Evolutionary conservation across 2,113 vertebrate species (phyloP), one percentile per base, ranked within the genome.

Genomic region (Platycercus adscitus): DNA sequence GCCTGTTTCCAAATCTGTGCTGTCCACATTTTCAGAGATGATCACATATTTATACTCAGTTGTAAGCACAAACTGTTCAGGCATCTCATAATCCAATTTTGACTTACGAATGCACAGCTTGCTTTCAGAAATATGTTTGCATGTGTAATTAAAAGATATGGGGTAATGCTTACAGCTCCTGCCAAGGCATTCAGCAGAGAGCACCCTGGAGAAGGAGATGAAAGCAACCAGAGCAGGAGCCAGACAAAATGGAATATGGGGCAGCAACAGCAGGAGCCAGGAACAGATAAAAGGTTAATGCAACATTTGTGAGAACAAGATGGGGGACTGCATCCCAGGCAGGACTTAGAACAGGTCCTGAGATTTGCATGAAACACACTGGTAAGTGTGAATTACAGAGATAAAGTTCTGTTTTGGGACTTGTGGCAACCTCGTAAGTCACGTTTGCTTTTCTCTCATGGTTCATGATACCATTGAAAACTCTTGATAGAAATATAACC

Each of bases 141-240:
- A 95, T 92, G 86, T 96, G 91, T 92, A 95, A 95, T 91, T 96
- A 93, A 94, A 95, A 96, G 96, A 96, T 94, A 95, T 31, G 72
- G 95, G 58, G 76, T 63, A 93, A 95, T 81, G 79, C 64, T 91
- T 95, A 84, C 55, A 96, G 72, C 50, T 90, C 25, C 64, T 94
- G 95, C 93, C 94, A 96, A 96, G 84, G 15, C 76, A 90, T 68
- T 95, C 80, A 93, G 52, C 68, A 91, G 91, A 93, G 15, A 95
- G 82, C 46, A 93, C 68, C 43, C 88, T 83, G 58, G 94, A 96
- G 94, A 95, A 95, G 60, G 68, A 94, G 68, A 96, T 91, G 93
- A 96, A 96, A 96, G 95, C 75, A 88, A 77, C 70, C 56, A 86
- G 66, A 88, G 49, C 53, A 90, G 47, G 16, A 94, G 35, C 35